Percentiles rank a stretch among this genome's conserved stretches.
These are phyloP conservation scores for Galendromus occidentalis DNA, from an alignment of 1,140 invertebrate species.

Conservation along the genomic window DNA sequence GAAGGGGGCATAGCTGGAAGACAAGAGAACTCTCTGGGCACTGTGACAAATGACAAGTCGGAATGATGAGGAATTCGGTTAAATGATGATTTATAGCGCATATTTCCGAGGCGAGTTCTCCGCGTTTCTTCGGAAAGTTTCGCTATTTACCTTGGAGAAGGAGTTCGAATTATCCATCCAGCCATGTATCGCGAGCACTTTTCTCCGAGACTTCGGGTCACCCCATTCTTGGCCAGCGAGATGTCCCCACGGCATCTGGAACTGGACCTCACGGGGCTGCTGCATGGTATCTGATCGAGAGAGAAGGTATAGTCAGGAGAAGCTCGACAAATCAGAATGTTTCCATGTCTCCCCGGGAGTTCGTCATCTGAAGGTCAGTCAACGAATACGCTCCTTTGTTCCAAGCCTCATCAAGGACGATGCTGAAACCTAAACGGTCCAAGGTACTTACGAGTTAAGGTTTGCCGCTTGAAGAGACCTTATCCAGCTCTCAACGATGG, in stretches of 20 bases:
- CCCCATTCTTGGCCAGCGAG: conserved; percentile 50
- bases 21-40: neutral
- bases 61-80: neutral
- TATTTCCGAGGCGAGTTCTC: neutral
- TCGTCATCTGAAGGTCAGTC: too few relatives aligned
- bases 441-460: too few relatives aligned
- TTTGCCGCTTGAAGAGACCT: too few relatives aligned
- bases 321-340: too few relatives aligned
- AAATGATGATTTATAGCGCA: neutral
- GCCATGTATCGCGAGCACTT: conserved; percentile 46
- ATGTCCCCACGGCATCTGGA: conserved; percentile 54
- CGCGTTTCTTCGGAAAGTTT: neutral
- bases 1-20: conserved; percentile 38
- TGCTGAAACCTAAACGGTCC: too few relatives aligned
- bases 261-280: conserved; percentile 31
- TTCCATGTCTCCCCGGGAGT: too few relatives aligned
- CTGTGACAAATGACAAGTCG: neutral
- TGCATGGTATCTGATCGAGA: neutral
- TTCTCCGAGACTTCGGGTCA: conserved; percentile 28
- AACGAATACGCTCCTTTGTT: too few relatives aligned
- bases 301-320: too few relatives aligned
- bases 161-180: conserved; percentile 71
- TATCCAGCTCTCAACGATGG: too few relatives aligned
- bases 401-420: too few relatives aligned
- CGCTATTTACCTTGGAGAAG: conserved; percentile 40